Base-by-base conservation (phyloP, 2,797 vertebrate species). In the Salmo trutta region DNA sequence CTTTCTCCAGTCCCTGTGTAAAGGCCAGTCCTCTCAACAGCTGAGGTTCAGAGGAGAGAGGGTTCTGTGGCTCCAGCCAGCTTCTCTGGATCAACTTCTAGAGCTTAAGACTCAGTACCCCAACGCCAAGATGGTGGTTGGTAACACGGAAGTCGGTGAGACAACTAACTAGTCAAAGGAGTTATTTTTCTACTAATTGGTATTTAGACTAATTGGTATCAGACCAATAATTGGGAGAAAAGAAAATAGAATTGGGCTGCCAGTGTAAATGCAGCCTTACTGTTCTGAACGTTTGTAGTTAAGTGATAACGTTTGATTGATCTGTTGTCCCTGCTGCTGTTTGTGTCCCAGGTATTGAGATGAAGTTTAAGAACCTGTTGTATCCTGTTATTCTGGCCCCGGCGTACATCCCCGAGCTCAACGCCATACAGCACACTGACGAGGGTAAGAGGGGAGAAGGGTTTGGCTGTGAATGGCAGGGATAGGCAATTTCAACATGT, bases 131-230 rank as follows among this genome's bases (percentile, higher is more conserved):
- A 91, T 99, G 0, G 97, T 99, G 78, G 96, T 97, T 77, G 98
- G 98, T 3, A 99, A 99, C 94, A 99, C 97, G 0, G 97, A 99
- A 97, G 95, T 99, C 0, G 98, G 98, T 99, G 85, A 96, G 96
- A 47, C 27, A 6, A 12, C 21, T 24, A 21, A 4, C n/a, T 56
- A 56, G 16, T 19, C n/a, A 19, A 41, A 10, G 8, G 1, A 36
- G 33, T 36, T 36, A 36, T 36, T 36, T 36, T 36, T 36, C 6
- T 1, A 41, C 2, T 41, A 10, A 41, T 10, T 41, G 41, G 41
- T 10, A 41, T 41, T 41, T 41, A 8, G 41, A 41, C 41, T 41
- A 41, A 41, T 24, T 24, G 24, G 24, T 24, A 24, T 41, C 41
- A 10, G 41, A 41, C 8, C 8, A 41, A 41, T 0, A 2, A 2